phyloP scores from a whole-genome alignment of 2,113 vertebrate genomes.

The Sorex araneus region DNA sequence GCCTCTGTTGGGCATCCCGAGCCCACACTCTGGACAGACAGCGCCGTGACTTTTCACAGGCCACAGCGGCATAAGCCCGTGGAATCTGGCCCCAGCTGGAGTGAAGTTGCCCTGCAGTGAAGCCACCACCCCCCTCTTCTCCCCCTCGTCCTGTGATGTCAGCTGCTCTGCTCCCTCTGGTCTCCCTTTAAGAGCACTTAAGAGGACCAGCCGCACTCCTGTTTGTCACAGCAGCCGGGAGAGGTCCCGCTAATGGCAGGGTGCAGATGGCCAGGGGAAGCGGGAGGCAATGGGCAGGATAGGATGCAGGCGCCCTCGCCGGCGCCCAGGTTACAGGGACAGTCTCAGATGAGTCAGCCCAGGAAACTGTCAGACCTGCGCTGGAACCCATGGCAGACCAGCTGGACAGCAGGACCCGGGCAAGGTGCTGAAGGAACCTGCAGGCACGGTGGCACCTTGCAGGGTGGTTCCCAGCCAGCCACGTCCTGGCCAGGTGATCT shows the following conservation, averaged over 20 bases:
- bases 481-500: not conserved
- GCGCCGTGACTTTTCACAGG: no score
- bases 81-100: slow-evolving; percentile 24
- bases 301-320: not conserved
- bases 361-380: not conserved
- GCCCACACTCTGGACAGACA: no score
- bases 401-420: slow-evolving; percentile 14
- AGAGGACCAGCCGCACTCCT: no score
- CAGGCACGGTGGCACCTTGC: not conserved
- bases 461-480: no score
- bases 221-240: no score
- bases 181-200: not conserved
- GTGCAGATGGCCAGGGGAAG: not conserved
- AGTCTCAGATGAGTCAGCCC: slow-evolving; percentile 43
- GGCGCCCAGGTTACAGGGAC: not conserved
- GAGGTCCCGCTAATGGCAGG: no score
- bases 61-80: not conserved
- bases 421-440: slow-evolving; percentile 57
- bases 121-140: not conserved
- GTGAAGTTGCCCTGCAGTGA: slow-evolving; percentile 23
- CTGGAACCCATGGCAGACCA: slow-evolving; percentile 14
- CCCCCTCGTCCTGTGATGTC: not conserved
- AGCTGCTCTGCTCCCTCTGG: not conserved
- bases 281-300: not conserved
- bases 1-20: no score